Conservation (phyloP, 2,888 invertebrate species). For the Pammene aurita region DNA sequence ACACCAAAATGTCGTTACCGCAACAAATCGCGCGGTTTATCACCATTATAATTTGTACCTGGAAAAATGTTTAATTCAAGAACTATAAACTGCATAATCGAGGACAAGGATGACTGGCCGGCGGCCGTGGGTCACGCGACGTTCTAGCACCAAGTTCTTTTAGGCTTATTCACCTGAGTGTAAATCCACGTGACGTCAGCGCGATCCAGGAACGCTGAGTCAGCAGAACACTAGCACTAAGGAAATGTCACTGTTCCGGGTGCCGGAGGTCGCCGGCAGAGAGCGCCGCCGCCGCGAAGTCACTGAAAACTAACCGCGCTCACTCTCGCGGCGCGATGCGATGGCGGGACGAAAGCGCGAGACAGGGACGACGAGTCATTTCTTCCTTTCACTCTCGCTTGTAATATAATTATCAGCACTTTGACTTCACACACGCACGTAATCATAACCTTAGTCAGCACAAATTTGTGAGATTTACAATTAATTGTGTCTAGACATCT, state of each 20-base stretch:
- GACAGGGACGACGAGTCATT: constrained; percentile 76
- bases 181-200: constrained; percentile 53
- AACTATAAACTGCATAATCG: constrained; percentile 76
- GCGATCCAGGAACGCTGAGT: constrained; percentile 61
- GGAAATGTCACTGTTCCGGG: constrained; percentile 66
- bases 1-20: constrained; percentile 17
- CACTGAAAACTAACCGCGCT: constrained; percentile 76
- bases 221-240: constrained; percentile 75
- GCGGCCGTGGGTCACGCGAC: constrained; percentile 53
- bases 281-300: constrained; percentile 75
- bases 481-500: not conserved
- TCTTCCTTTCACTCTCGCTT: constrained; percentile 69
- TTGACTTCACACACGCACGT: not conserved
- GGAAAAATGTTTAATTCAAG: constrained; percentile 68
- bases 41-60: constrained; percentile 48
- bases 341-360: constrained; percentile 71
- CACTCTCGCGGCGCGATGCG: constrained; percentile 61
- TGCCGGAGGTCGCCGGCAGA: constrained; percentile 74
- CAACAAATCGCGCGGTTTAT: constrained; percentile 42
- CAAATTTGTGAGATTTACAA: not conserved
- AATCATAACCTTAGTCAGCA: not conserved
- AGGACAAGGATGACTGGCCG: constrained; percentile 76
- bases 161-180: constrained; percentile 52
- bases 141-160: constrained; percentile 14
- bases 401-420: constrained; percentile 34